These are phyloP conservation scores for Spicauda simplicius DNA, from an alignment of 2,888 invertebrate species.

Conservation along the genomic window DNA sequence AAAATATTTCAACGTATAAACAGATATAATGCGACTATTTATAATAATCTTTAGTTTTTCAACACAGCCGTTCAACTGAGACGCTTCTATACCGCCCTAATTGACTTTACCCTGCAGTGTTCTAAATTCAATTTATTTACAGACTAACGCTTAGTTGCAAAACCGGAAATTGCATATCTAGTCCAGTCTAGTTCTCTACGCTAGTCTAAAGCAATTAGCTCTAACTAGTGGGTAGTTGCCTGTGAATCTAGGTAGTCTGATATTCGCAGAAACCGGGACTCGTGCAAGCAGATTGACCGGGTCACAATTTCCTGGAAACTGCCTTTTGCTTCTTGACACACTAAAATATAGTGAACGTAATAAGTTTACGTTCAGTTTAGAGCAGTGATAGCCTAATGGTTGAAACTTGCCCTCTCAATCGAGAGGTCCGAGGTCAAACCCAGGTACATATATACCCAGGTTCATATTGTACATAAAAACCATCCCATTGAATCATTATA, in stretches of 20 bases:
- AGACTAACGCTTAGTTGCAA: not conserved
- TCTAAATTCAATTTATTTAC: not conserved
- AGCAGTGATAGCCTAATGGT: no score
- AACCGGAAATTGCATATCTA: not conserved
- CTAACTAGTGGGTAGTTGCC: slow-evolving; percentile 4
- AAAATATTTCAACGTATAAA: no score
- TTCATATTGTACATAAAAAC: no score
- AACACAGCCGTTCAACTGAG: no score
- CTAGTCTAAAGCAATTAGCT: not conserved
- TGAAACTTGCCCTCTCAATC: no score
- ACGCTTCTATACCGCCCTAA: no score
- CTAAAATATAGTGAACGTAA: not conserved
- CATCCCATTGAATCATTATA: no score
- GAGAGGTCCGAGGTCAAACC: no score
- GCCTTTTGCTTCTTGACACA: not conserved
- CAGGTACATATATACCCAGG: no score
- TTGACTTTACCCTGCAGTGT: not conserved
- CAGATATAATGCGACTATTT: no score
- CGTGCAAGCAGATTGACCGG: slow-evolving; percentile 14
- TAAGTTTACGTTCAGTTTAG: no score
- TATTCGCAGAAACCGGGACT: slow-evolving; percentile 12
- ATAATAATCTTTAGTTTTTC: no score
- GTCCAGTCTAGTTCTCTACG: not conserved
- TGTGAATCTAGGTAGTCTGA: slow-evolving; percentile 9
- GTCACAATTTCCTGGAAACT: slow-evolving; percentile 27